Percentiles rank a stretch among this genome's conserved stretches.
phyloP scores from a whole-genome alignment of 2,888 invertebrate genomes.

The Ecdyonurus torrentis region DNA sequence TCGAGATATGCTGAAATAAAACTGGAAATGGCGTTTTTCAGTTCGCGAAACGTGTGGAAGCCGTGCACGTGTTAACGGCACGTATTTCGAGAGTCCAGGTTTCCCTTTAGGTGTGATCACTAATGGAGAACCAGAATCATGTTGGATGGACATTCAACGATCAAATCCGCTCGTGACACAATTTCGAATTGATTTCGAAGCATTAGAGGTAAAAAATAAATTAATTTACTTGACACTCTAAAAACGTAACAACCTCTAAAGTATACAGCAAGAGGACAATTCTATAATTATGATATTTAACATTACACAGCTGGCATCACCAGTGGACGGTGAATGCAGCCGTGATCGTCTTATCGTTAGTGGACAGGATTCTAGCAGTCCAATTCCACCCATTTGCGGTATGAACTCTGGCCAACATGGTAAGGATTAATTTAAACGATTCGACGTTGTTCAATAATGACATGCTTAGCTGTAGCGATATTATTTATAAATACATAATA shows the following conservation, averaged over 20 bases:
- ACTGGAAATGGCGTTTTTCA: no score
- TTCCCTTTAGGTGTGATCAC: constrained; percentile 36
- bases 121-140: constrained; percentile 36
- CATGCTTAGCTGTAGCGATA: no score
- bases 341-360: constrained; percentile 51
- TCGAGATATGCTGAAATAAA: no score
- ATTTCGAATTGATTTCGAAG: constrained; percentile 48
- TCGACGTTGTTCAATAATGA: neutral
- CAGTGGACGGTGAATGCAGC: constrained; percentile 47
- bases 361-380: constrained; percentile 49
- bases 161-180: constrained; percentile 42
- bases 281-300: no score
- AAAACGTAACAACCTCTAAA: neutral
- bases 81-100: constrained; percentile 56
- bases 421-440: constrained; percentile 24
- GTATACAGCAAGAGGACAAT: no score
- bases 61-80: constrained; percentile 38
- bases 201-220: constrained; percentile 41
- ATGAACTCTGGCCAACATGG: constrained; percentile 60
- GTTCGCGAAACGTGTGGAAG: constrained; percentile 51
- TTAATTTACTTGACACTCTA: constrained; percentile 2
- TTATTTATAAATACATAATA: no score
- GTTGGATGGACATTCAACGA: constrained; percentile 45
- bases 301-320: constrained; percentile 43
- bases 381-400: constrained; percentile 56